These are phyloP conservation scores for Melieria crassipennis DNA, from an alignment of 2,888 invertebrate species.

Conservation along the genomic window DNA sequence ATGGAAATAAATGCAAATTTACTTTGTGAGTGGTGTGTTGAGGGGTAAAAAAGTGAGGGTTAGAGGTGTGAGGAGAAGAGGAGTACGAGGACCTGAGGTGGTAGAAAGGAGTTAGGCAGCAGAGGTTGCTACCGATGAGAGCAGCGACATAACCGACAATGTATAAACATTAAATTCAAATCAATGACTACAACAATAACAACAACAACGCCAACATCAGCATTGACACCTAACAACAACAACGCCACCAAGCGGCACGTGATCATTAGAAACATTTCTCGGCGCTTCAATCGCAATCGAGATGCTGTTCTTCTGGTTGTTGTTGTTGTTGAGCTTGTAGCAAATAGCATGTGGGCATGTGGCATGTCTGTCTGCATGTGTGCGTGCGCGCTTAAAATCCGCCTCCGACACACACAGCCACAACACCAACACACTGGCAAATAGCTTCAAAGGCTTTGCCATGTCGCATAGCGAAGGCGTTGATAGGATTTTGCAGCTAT, in stretches of 20 bases:
- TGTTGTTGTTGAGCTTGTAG: too few relatives aligned
- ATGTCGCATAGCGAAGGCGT: not conserved
- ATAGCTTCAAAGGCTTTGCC: conserved; percentile 15
- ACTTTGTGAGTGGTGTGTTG: not conserved
- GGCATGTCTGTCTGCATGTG: not conserved
- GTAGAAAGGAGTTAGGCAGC: not conserved
- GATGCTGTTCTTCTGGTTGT: too few relatives aligned
- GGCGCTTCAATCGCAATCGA: not conserved
- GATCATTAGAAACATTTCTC: conserved; percentile 26
- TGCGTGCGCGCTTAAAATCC: not conserved
- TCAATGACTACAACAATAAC: conserved; percentile 20
- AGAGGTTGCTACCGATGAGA: not conserved
- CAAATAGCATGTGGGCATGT: too few relatives aligned
- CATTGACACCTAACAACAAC: not conserved
- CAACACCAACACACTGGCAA: not conserved
- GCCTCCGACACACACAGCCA: not conserved
- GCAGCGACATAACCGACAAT: not conserved
- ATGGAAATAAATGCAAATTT: not conserved
- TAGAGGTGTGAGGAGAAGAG: not conserved
- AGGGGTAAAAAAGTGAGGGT: not conserved
- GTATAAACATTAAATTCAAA: conserved; percentile 23
- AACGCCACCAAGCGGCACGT: conserved; percentile 14
- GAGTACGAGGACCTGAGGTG: not conserved
- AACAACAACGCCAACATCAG: not conserved
- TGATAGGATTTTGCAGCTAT: conserved; percentile 11